Percentiles rank a stretch among this genome's conserved stretches.
phyloP scores from a whole-genome alignment of 2,888 invertebrate species.

The Drosophila emarginata region DNA sequence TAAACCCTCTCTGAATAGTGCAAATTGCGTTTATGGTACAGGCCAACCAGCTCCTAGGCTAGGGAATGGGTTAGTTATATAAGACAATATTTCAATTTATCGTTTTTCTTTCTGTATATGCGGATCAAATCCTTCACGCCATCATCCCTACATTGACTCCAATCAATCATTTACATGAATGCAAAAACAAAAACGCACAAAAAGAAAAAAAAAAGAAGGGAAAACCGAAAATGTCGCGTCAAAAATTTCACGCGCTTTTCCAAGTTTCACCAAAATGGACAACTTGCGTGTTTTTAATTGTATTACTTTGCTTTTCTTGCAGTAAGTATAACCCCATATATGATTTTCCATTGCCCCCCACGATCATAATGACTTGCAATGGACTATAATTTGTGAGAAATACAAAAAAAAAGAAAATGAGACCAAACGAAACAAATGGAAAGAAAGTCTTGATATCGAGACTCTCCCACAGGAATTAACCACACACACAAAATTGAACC shows the following conservation, averaged over 20 bases:
- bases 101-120: background rate
- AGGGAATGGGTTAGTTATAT: background rate
- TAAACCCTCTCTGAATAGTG: background rate
- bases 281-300: constrained; percentile 65
- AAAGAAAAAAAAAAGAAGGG: background rate
- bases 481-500: constrained; percentile 20
- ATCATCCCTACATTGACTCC: background rate
- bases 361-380: constrained; percentile 30
- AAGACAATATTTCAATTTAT: background rate
- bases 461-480: constrained; percentile 1
- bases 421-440: constrained; percentile 24
- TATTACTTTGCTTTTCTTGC: constrained; percentile 14
- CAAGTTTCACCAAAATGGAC: constrained; percentile 39
- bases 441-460: background rate
- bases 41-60: constrained; percentile 26
- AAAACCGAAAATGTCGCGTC: constrained; percentile 37
- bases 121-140: background rate
- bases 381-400: constrained; percentile 29
- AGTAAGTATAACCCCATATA: background rate
- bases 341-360: constrained; percentile 10
- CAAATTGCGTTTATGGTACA: constrained; percentile 34
- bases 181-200: background rate
- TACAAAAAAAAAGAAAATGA: no score
- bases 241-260: constrained; percentile 54
- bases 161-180: constrained; percentile 71